Conservation (phyloP, 1,140 invertebrate species). For the Bicyclus anynana region DNA sequence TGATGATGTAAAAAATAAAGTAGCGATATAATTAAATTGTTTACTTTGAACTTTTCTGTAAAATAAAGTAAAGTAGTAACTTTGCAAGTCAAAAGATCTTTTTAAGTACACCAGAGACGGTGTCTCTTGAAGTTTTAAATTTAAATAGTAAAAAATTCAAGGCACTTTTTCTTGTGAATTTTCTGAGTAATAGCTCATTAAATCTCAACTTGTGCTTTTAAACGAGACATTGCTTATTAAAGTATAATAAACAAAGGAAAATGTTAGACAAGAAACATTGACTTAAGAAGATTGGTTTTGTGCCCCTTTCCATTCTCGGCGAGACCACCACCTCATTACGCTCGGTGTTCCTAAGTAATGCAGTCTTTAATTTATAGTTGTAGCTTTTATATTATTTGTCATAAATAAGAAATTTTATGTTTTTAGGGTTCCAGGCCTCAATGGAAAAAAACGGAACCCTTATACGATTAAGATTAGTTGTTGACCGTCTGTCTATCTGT, state of each 20-base stretch:
- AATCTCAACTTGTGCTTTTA: slow-evolving; percentile 1
- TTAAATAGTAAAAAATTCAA: not conserved
- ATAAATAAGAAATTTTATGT: too few relatives aligned
- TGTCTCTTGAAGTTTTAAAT: not conserved
- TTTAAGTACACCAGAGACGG: not conserved
- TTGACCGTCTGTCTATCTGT: too few relatives aligned
- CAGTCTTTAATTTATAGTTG: not conserved
- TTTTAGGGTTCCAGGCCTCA: too few relatives aligned
- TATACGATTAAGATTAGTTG: too few relatives aligned
- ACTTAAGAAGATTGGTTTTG: not conserved
- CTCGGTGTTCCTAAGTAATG: not conserved
- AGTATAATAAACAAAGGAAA: slow-evolving; percentile 2
- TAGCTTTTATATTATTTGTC: not conserved
- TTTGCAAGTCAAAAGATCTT: not conserved
- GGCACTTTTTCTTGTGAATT: not conserved
- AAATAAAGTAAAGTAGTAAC: too few relatives aligned
- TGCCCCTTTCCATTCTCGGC: not conserved
- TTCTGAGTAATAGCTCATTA: not conserved
- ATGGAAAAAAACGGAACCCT: too few relatives aligned
- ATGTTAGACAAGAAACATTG: not conserved
- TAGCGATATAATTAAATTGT: too few relatives aligned
- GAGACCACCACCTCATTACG: not conserved
- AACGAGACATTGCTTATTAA: not conserved
- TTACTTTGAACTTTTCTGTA: too few relatives aligned
- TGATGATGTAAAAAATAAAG: too few relatives aligned